These are phyloP conservation scores for Capromys pilorides DNA, from an alignment of 2,797 vertebrate genomes.

Conservation along the genomic window DNA sequence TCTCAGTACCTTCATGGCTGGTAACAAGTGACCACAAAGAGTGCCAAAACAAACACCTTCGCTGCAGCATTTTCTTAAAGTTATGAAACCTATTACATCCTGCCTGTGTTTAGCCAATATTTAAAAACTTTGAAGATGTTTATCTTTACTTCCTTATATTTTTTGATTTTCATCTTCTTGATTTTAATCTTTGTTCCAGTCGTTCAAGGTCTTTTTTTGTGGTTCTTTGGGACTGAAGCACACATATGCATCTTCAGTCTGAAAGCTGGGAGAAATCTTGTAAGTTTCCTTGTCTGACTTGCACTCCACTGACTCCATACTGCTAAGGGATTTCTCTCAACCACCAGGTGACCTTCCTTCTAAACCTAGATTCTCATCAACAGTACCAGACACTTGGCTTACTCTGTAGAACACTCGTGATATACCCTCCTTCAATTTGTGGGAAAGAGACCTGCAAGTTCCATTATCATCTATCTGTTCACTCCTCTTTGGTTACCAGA, in stretches of 20 bases:
- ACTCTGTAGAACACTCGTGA: not conserved
- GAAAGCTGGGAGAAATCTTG: not conserved
- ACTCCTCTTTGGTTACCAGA: not conserved
- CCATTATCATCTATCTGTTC: not conserved
- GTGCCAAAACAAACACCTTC: not conserved
- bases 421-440: not conserved
- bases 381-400: not conserved
- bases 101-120: not conserved
- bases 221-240: not conserved
- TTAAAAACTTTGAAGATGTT: constrained; percentile 1
- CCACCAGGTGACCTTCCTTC: not conserved
- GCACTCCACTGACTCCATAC: not conserved
- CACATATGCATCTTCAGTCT: not conserved
- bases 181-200: constrained; percentile 54
- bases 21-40: constrained; percentile 29
- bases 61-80: constrained; percentile 4
- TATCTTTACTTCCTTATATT: constrained; percentile 30
- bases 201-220: constrained; percentile 20
- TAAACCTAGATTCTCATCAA: not conserved
- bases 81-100: constrained; percentile 1
- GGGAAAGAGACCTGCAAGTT: not conserved
- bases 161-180: constrained; percentile 37
- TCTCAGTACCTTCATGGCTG: not conserved
- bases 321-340: not conserved
- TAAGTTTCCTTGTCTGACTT: not conserved